Conservation (phyloP, 2,888 invertebrate species). For the Volucella inflata region DNA sequence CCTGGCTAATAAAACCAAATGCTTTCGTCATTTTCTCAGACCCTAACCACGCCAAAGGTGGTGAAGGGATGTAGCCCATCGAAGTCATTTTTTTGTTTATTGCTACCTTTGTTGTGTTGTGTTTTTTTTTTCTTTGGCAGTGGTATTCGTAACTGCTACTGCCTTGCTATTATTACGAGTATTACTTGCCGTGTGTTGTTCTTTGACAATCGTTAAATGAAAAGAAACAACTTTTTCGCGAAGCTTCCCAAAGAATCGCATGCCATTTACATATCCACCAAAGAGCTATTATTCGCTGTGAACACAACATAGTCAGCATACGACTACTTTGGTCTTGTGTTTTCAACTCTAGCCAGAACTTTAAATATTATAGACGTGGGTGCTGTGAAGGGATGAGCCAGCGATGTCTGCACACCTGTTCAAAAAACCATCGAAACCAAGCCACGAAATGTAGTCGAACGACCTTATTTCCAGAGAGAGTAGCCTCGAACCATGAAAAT, state of each 20-base stretch:
- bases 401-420: conserved; percentile 55
- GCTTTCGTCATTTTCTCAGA: conserved; percentile 17
- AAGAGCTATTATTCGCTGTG: conserved; percentile 16
- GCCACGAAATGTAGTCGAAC: conserved; percentile 46
- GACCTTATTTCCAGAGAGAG: conserved; percentile 38
- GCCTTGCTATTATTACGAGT: not conserved
- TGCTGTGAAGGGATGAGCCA: conserved; percentile 13
- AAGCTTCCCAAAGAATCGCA: conserved; percentile 14
- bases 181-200: conserved; percentile 31
- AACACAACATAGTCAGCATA: conserved; percentile 27
- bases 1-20: conserved; percentile 59
- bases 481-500: conserved; percentile 17
- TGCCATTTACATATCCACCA: conserved; percentile 30
- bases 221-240: conserved; percentile 35
- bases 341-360: conserved; percentile 21
- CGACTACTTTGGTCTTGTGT: conserved; percentile 35
- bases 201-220: conserved; percentile 48
- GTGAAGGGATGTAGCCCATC: conserved; percentile 9
- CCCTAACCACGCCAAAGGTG: not conserved
- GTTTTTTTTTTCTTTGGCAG: conserved; percentile 9
- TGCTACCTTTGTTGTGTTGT: conserved; percentile 46
- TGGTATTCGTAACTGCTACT: not conserved
- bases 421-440: conserved; percentile 37
- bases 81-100: conserved; percentile 51
- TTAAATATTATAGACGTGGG: not conserved